A percentile compares a stretch with the other conserved stretches of the same genome.
Conservation (phyloP, 35 echinoderm and acorn worm species). For the Heliocidaris erythrogramma region DNA sequence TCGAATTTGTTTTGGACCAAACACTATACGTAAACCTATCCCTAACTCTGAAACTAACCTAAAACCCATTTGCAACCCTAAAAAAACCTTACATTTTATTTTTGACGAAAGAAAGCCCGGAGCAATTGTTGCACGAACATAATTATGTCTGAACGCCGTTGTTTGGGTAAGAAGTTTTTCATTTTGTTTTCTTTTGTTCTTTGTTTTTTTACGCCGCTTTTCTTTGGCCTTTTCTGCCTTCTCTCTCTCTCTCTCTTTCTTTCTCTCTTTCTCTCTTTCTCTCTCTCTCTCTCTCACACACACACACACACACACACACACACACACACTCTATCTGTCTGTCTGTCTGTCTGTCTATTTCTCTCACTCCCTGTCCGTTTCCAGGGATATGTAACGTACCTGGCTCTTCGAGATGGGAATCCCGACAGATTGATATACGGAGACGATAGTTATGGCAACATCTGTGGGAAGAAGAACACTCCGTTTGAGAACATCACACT, state of each 20-base stretch:
- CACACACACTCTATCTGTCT: no score
- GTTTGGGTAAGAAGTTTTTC: no score
- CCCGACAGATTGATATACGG: conserved; percentile 89
- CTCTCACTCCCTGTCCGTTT: not conserved
- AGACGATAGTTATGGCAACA: conserved; percentile 89
- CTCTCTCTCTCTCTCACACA: not conserved
- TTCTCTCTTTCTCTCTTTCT: not conserved
- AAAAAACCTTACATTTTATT: no score
- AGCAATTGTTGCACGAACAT: no score
- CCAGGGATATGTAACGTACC: conserved; percentile 83
- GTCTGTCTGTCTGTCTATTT: not conserved
- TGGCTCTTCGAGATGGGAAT: conserved; percentile 76
- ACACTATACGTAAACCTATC: no score
- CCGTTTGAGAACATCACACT: conserved; percentile 63
- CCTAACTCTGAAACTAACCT: no score
- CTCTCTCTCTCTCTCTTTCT: not conserved
- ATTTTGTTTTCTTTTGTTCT: not conserved
- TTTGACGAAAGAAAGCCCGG: no score
- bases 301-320: no score
- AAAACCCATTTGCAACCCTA: no score
- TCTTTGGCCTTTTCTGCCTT: not conserved
- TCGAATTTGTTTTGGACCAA: no score
- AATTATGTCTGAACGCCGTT: no score
- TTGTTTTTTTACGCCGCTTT: not conserved
- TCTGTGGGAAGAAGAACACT: conserved; percentile 79